phyloP scores from a whole-genome alignment of 2,888 invertebrate genomes.

The Morinoia aosen region DNA sequence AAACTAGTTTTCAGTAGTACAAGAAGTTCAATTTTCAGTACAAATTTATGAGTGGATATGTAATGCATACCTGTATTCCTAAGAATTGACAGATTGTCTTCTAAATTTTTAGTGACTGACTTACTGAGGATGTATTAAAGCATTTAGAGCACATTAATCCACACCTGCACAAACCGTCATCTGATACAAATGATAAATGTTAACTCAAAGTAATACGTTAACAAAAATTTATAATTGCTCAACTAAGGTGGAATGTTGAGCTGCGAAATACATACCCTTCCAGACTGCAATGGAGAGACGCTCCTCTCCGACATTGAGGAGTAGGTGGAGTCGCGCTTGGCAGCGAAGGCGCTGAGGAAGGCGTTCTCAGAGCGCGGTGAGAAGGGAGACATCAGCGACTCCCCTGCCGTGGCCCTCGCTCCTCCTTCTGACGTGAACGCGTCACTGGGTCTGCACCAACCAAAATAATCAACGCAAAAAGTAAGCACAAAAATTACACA shows the following conservation, averaged over 20 bases:
- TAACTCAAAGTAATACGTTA: neutral
- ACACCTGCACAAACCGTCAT: neutral
- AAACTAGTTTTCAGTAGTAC: no score
- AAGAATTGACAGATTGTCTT: no score
- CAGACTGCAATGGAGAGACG: constrained; percentile 63
- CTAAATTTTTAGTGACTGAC: no score
- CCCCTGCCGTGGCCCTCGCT: neutral
- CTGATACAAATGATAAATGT: neutral
- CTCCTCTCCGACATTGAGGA: constrained; percentile 67
- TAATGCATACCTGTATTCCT: no score
- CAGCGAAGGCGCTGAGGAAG: constrained; percentile 60
- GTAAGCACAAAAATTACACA: neutral
- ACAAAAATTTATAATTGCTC: neutral
- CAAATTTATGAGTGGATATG: no score
- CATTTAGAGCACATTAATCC: neutral
- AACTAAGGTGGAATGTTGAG: neutral
- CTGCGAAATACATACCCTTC: constrained; percentile 57
- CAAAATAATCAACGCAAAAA: neutral
- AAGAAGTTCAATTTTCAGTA: no score
- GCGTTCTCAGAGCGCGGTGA: constrained; percentile 56
- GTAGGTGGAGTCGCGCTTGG: constrained; percentile 66
- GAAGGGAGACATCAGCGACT: neutral
- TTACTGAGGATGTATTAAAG: no score
- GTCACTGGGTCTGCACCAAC: constrained; percentile 24
- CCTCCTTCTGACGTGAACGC: neutral